These are phyloP conservation scores for Ispidina lecontei DNA, from an alignment of 2,797 vertebrate species.

Conservation along the genomic window DNA sequence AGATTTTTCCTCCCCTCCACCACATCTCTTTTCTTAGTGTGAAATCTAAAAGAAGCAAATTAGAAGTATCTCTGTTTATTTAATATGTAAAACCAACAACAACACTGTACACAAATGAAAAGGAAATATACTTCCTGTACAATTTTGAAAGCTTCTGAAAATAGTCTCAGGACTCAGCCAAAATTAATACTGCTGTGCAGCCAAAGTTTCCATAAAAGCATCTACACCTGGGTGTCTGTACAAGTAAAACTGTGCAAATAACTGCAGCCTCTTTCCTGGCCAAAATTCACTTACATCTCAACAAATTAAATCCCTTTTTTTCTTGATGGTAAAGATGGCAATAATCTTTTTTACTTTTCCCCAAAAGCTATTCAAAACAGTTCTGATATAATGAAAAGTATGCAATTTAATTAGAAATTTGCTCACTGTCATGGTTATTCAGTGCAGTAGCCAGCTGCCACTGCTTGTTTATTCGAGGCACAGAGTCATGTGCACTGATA, in stretches of 20 bases:
- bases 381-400: background rate
- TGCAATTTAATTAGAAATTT: background rate
- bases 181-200: slow-evolving; percentile 66
- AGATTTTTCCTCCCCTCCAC: background rate
- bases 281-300: slow-evolving; percentile 13
- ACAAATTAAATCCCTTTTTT: background rate
- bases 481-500: background rate
- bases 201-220: slow-evolving; percentile 74
- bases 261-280: slow-evolving; percentile 29
- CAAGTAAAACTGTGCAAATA: slow-evolving; percentile 70
- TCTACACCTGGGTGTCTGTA: slow-evolving; percentile 58
- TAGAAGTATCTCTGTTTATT: background rate
- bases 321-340: background rate
- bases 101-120: slow-evolving; percentile 54
- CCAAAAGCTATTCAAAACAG: background rate
- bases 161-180: slow-evolving; percentile 64
- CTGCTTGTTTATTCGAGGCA: background rate
- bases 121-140: slow-evolving; percentile 70
- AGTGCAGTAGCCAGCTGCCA: background rate
- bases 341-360: background rate
- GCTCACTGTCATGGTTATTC: background rate
- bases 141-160: slow-evolving; percentile 68
- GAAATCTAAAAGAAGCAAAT: background rate
- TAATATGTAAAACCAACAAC: slow-evolving; percentile 61
- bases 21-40: background rate